Conservation (phyloP, 2,113 vertebrate species). For the Sander vitreus region DNA sequence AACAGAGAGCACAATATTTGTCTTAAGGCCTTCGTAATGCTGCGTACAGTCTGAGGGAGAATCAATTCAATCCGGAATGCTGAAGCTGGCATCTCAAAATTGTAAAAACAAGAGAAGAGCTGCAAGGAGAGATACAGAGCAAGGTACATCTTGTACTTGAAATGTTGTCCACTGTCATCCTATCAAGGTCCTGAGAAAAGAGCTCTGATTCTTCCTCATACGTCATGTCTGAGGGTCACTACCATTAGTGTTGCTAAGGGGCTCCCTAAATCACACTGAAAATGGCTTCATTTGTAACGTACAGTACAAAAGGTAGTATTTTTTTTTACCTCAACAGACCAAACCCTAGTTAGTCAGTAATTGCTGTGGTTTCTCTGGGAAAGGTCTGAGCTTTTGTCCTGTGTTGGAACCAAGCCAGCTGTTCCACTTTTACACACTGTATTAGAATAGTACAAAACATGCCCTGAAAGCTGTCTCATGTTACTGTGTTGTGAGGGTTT, state of each 20-base stretch:
- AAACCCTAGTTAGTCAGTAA: slow-evolving; percentile 62
- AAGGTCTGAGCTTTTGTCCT: slow-evolving; percentile 57
- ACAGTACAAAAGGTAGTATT: slow-evolving; percentile 49
- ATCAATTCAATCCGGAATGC: slow-evolving; percentile 39
- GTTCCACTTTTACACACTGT: slow-evolving; percentile 69
- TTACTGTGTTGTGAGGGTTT: slow-evolving; percentile 51
- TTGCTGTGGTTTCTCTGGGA: slow-evolving; percentile 55
- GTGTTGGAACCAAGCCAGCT: slow-evolving; percentile 59
- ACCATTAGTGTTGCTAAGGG: slow-evolving; percentile 10
- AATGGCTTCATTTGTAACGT: slow-evolving; percentile 62
- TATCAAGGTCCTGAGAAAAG: slow-evolving; percentile 38
- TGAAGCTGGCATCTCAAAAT: slow-evolving; percentile 27
- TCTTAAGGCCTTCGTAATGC: slow-evolving; percentile 1
- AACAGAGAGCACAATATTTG: slow-evolving; percentile 1
- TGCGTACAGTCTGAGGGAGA: slow-evolving; percentile 12
- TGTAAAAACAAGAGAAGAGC: slow-evolving; percentile 21
- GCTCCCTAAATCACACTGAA: slow-evolving; percentile 56
- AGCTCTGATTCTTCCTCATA: neutral
- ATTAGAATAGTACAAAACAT: slow-evolving; percentile 64
- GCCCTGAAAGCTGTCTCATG: slow-evolving; percentile 42
- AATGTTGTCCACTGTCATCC: slow-evolving; percentile 10
- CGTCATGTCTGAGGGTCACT: slow-evolving; percentile 19
- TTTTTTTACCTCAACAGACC: slow-evolving; percentile 31
- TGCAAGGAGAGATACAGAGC: neutral
- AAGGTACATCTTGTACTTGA: slow-evolving; percentile 9